Evolutionary conservation across 2,888 invertebrate species (phyloP).

Genomic region (Lithophane leautieri): DNA sequence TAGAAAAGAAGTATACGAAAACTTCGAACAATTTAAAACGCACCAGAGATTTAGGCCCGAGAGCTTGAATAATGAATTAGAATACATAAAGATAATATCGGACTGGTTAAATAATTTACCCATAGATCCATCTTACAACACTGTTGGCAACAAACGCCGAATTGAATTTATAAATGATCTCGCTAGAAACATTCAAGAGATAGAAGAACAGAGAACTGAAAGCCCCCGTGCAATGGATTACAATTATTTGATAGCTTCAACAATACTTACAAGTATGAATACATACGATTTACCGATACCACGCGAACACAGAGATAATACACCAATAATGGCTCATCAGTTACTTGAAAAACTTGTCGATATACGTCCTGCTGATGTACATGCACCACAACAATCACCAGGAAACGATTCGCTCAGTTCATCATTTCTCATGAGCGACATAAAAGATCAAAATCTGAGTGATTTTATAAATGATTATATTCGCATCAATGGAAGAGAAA

Average conservation of each 20-base stretch:
- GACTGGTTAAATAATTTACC: constrained; percentile 81
- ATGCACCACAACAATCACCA: constrained; percentile 1
- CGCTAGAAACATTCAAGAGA: constrained; percentile 74
- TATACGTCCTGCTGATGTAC: constrained; percentile 32
- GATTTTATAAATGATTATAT: constrained; percentile 78
- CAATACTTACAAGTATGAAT: constrained; percentile 66
- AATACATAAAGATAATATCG: constrained; percentile 77
- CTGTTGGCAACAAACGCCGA: constrained; percentile 69
- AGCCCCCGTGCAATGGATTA: constrained; percentile 71
- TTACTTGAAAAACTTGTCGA: constrained; percentile 65
- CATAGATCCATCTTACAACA: constrained; percentile 70
- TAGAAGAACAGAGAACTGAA: constrained; percentile 72
- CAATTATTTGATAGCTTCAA: constrained; percentile 66
- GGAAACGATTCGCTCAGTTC: constrained; percentile 29
- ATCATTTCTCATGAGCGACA: constrained; percentile 42
- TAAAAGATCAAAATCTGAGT: constrained; percentile 70
- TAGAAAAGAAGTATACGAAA: constrained; percentile 71
- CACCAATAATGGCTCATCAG: constrained; percentile 67
- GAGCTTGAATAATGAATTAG: constrained; percentile 73
- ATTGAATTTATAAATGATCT: constrained; percentile 75
- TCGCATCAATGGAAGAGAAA: constrained; percentile 70
- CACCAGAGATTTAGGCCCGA: constrained; percentile 64
- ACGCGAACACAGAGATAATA: constrained; percentile 59
- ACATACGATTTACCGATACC: constrained; percentile 68
- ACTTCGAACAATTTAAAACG: constrained; percentile 57